Evolutionary conservation across 2,888 invertebrate species (phyloP).

Genomic region (Lithophane socia): DNA sequence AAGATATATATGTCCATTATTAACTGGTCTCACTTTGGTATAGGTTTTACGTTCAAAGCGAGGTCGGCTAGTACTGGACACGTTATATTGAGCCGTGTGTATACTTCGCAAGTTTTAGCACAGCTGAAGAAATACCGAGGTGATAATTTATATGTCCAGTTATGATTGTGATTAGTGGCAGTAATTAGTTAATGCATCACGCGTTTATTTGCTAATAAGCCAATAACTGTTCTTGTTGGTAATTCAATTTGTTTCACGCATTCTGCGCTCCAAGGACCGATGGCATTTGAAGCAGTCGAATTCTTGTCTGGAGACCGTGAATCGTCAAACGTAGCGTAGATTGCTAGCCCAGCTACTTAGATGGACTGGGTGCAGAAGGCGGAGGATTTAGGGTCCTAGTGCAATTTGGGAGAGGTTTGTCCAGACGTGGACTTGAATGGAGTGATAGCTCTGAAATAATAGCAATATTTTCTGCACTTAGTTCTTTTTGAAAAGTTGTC

Average conservation of each 20-base stretch:
- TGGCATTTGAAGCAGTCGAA: neutral
- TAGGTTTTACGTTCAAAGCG: neutral
- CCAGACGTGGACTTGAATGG: neutral
- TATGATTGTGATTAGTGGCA: slow-evolving; percentile 36
- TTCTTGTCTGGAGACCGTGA: neutral
- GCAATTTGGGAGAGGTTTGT: neutral
- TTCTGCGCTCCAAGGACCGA: neutral
- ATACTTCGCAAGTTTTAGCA: slow-evolving; percentile 5
- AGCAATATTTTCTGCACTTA: neutral
- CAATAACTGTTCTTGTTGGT: slow-evolving; percentile 13
- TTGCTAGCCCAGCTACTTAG: neutral
- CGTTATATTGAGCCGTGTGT: neutral
- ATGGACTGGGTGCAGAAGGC: neutral
- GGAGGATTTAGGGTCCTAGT: neutral
- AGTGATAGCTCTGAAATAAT: neutral
- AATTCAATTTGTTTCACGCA: slow-evolving; percentile 11
- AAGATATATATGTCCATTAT: neutral
- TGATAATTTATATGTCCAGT: slow-evolving; percentile 46
- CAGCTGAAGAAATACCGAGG: slow-evolving; percentile 36
- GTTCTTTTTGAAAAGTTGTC: no score
- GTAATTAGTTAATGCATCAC: slow-evolving; percentile 31
- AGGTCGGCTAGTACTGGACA: neutral
- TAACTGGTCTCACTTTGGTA: neutral
- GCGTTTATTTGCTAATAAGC: slow-evolving; percentile 29
- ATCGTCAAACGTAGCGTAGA: neutral